These are phyloP conservation scores for Hemithea aestivaria DNA, from an alignment of 2,888 invertebrate genomes.

Conservation along the genomic window DNA sequence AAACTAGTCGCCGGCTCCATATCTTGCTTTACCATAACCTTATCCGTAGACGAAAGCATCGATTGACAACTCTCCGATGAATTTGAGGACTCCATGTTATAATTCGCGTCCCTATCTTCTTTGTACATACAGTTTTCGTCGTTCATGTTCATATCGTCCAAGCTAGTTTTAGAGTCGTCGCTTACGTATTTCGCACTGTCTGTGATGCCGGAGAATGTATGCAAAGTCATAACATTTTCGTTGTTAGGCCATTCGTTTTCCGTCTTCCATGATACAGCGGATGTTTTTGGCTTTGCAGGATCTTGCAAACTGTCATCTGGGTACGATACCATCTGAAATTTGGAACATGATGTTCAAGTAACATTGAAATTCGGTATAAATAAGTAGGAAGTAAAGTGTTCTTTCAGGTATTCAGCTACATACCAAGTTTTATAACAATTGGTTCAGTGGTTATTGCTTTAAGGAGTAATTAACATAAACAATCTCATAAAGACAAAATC, in stretches of 20 bases:
- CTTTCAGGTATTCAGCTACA: no score
- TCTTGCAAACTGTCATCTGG: constrained; percentile 70
- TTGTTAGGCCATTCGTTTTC: constrained; percentile 62
- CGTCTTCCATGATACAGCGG: constrained; percentile 67
- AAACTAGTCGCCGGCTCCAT: constrained; percentile 47
- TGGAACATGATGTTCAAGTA: no score
- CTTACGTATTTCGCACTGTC: constrained; percentile 65
- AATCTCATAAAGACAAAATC: no score
- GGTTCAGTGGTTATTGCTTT: no score
- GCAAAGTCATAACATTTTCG: constrained; percentile 61
- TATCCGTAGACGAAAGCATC: constrained; percentile 50
- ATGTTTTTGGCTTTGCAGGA: constrained; percentile 69
- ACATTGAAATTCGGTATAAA: no score
- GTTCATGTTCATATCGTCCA: constrained; percentile 69
- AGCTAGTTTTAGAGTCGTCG: constrained; percentile 71
- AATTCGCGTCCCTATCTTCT: constrained; percentile 70
- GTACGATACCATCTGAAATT: constrained; percentile 62
- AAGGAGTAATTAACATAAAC: no score
- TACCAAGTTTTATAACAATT: no score
- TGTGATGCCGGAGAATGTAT: constrained; percentile 55
- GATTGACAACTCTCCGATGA: constrained; percentile 74
- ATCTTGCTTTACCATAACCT: constrained; percentile 52
- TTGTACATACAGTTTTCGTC: constrained; percentile 72
- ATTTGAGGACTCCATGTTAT: constrained; percentile 73
- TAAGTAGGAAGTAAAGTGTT: no score